These are phyloP conservation scores for Leucophenga montana DNA, from an alignment of 2,888 invertebrate species.

Conservation along the genomic window DNA sequence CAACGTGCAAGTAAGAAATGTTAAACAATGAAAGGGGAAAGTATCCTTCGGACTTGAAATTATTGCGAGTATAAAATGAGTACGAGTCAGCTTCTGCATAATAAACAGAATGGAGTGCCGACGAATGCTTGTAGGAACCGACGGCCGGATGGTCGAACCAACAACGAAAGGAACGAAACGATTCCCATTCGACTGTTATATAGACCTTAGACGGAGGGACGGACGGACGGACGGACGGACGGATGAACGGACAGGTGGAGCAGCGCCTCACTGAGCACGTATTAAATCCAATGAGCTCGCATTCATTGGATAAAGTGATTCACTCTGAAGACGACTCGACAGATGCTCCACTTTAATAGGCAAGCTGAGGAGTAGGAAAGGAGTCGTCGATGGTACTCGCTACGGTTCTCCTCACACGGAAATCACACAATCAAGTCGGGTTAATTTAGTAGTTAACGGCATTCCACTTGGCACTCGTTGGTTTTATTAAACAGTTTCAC, in stretches of 20 bases:
- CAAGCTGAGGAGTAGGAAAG: constrained; percentile 3
- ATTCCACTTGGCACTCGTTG: constrained; percentile 40
- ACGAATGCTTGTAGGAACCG: constrained; percentile 38
- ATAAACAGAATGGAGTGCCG: constrained; percentile 44
- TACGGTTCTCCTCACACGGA: not conserved
- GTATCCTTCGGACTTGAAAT: constrained; percentile 2
- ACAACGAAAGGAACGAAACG: too few species aligned
- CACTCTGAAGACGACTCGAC: constrained; percentile 39
- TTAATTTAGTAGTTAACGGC: constrained; percentile 49
- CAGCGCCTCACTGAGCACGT: too few species aligned
- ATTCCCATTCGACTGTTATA: not conserved
- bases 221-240: constrained; percentile 31
- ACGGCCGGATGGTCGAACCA: not conserved
- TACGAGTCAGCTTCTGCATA: constrained; percentile 52
- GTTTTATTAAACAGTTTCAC: constrained; percentile 37
- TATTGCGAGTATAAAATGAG: constrained; percentile 33
- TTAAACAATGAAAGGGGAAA: not conserved
- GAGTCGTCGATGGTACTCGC: not conserved
- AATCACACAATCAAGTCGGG: constrained; percentile 24
- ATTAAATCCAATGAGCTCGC: constrained; percentile 62
- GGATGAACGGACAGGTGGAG: too few species aligned
- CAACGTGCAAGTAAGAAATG: not conserved
- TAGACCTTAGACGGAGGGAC: not conserved
- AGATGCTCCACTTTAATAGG: not conserved
- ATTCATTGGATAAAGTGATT: constrained; percentile 61